Conservation (phyloP, 1,140 invertebrate species). For the Drosophila repletoides region DNA sequence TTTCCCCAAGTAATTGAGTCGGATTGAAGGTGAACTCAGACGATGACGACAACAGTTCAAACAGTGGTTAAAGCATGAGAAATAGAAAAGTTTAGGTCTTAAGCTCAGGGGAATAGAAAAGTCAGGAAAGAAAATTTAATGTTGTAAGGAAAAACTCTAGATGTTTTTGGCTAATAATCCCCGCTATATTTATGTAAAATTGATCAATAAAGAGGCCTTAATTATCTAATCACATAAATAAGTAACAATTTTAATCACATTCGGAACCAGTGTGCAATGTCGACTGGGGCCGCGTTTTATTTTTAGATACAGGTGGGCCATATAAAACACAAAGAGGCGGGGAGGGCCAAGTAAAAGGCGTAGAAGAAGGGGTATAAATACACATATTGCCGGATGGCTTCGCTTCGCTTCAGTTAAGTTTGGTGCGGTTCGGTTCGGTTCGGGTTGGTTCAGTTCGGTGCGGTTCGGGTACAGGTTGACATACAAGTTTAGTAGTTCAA, state of each 20-base stretch:
- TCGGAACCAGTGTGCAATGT: slow-evolving; percentile 1
- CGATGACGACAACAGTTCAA: slow-evolving; percentile 14
- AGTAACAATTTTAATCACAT: background rate
- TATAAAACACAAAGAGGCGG: background rate
- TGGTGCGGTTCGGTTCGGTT: slow-evolving; percentile 9
- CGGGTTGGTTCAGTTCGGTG: slow-evolving; percentile 26
- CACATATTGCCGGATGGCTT: slow-evolving; percentile 22
- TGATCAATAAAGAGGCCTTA: background rate
- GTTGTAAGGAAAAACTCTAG: background rate
- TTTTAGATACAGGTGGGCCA: slow-evolving; percentile 39
- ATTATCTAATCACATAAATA: background rate
- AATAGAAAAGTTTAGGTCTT: no score
- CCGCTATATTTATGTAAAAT: no score
- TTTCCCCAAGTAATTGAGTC: slow-evolving; percentile 59
- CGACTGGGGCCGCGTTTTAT: slow-evolving; percentile 18
- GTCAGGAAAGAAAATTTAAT: background rate
- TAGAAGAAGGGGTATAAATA: background rate
- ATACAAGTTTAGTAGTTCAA: slow-evolving; percentile 63
- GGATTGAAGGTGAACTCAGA: slow-evolving; percentile 62
- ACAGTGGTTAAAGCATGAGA: slow-evolving; percentile 18
- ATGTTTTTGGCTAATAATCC: no score
- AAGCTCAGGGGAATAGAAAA: no score
- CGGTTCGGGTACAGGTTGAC: slow-evolving; percentile 67
- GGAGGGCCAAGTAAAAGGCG: background rate
- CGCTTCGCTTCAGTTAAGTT: slow-evolving; percentile 28